Evolutionary conservation across 1,140 invertebrate species (phyloP), one percentile per base, ranked within the genome.

Genomic region (Drosophila asahinai): DNA sequence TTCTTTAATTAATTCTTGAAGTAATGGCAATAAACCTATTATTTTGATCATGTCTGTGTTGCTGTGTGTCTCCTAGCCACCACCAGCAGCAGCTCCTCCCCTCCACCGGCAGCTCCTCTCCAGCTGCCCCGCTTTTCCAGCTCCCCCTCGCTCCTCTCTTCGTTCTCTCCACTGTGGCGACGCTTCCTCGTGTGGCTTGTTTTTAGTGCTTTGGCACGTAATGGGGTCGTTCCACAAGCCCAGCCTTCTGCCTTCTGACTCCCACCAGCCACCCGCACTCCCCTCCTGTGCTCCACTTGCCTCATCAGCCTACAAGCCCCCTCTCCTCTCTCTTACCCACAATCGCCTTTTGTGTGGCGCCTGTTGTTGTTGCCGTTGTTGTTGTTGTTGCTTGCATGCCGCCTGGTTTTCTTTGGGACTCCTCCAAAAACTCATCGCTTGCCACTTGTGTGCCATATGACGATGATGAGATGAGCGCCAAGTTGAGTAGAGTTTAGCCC

Each of bases 141-240:
- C 30, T 22, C 52, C 27, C 2, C 54, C 22, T 6, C 22, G 11
- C n/a, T 11, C 30, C 33, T 17, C 12, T 42, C 14, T 47, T 5
- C 27, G 17, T 48, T 43, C 48, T 25, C 22, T 30, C 64, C 49
- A 72, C 45, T 60, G 74, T 73, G 82, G 78, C 65, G 55, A 76
- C 82, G 78, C 78, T 80, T 65, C 72, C 62, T 81, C 79, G 79
- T 81, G 74, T 65, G 77, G 70, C 82, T 86, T 82, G 79, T 86
- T 87, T 87, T 87, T 81, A 87, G 84, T 87, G 84, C 84, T 87
- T 87, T 87, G 84, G 84, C 84, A 87, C 84, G 84, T 87, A 87
- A 87, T 87, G 84, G 84, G 84, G 84, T 87, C 84, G 84, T 61
- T 67, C 38, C 73, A 71, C 54, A 63, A 63, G 64, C 75, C 58